Percentiles rank a stretch among this genome's conserved stretches.
phyloP scores from a whole-genome alignment of 2,888 invertebrate genomes.

The Erebia epiphron region DNA sequence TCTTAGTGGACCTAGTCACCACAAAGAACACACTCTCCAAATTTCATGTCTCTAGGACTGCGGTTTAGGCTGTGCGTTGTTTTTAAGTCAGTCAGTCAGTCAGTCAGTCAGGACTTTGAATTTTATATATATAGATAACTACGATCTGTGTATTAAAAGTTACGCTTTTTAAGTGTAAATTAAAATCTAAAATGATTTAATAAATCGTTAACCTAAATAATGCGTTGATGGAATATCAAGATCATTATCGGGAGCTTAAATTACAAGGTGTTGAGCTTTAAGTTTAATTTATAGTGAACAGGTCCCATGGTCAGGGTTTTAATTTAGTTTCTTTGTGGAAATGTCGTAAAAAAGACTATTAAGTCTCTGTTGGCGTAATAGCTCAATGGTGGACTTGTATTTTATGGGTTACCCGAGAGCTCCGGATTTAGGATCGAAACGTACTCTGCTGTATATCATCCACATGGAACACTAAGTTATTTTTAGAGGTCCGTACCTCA shows the following conservation, averaged over 20 bases:
- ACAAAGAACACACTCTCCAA: too few species aligned
- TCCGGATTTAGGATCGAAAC: too few species aligned
- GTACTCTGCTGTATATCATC: too few species aligned
- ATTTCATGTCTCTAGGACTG: too few species aligned
- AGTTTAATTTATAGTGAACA: conserved; percentile 35
- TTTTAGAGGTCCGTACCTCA: too few species aligned
- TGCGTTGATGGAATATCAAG: conserved; percentile 29
- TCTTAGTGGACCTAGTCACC: too few species aligned
- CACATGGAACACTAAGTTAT: too few species aligned
- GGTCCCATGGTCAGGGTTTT: conserved; percentile 17
- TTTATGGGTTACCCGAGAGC: too few species aligned
- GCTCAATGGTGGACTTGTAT: neutral
- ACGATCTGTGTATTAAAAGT: conserved; percentile 18
- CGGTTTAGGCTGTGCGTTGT: too few species aligned
- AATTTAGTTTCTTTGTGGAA: conserved; percentile 21
- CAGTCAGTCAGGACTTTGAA: too few species aligned
- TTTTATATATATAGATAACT: too few species aligned
- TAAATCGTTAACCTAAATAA: conserved; percentile 31
- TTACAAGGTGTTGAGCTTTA: conserved; percentile 36
- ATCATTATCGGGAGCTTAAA: conserved; percentile 34
- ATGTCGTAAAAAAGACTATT: conserved; percentile 23
- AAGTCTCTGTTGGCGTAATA: conserved; percentile 16
- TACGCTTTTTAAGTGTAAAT: conserved; percentile 17
- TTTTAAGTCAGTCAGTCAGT: too few species aligned
- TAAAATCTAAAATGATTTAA: conserved; percentile 14